phyloP scores from a whole-genome alignment of 2,797 vertebrate species.

The Notolabrus celidotus region DNA sequence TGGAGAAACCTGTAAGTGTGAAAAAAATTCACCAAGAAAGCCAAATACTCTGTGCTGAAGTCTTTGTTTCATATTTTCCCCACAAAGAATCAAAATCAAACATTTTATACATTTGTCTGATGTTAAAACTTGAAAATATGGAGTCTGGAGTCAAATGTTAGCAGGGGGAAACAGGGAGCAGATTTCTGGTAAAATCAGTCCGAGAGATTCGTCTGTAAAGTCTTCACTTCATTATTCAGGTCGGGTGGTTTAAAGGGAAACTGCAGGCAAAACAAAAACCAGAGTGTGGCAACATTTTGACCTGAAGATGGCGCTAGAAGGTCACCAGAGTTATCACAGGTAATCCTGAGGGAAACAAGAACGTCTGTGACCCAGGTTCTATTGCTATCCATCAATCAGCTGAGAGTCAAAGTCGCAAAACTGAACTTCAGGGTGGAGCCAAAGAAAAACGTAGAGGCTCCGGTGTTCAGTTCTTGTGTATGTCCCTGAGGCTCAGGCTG shows the following conservation, averaged over 20 bases:
- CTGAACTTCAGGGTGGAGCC: too few species aligned
- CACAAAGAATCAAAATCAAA: not conserved
- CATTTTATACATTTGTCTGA: not conserved
- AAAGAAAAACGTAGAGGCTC: too few species aligned
- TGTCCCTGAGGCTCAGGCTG: too few species aligned
- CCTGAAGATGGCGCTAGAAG: not conserved
- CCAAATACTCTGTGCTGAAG: not conserved
- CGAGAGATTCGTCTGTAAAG: slow-evolving; percentile 18
- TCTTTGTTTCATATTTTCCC: not conserved
- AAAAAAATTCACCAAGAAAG: not conserved
- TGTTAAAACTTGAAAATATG: not conserved
- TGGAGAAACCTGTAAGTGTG: not conserved
- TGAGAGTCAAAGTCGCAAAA: too few species aligned
- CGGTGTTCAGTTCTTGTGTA: too few species aligned
- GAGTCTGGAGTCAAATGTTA: not conserved
- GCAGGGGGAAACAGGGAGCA: not conserved
- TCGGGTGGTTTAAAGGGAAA: slow-evolving; percentile 56
- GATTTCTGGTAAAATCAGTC: slow-evolving; percentile 26
- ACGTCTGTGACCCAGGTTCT: too few species aligned
- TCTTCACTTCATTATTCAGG: slow-evolving; percentile 9
- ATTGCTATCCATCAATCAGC: too few species aligned
- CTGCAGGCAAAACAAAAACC: slow-evolving; percentile 41
- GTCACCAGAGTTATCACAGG: not conserved
- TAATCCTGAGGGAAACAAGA: too few species aligned
- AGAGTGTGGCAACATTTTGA: slow-evolving; percentile 16